These are phyloP conservation scores for Ceramica pisi DNA, from an alignment of 2,888 invertebrate species.

Conservation along the genomic window DNA sequence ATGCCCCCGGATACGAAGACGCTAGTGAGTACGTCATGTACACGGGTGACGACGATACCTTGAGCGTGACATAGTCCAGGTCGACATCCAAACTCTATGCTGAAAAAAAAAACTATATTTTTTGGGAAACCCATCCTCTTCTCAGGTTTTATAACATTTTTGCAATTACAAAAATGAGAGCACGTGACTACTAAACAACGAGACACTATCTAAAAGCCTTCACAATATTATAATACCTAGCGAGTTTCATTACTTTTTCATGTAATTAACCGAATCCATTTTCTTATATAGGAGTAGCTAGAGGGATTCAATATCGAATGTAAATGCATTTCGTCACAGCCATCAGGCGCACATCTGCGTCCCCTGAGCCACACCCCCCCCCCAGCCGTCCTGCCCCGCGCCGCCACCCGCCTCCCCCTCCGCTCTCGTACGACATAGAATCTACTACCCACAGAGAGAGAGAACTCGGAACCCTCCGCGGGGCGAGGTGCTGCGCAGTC, in stretches of 20 bases:
- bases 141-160: neutral
- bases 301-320: slow-evolving; percentile 20
- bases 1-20: neutral
- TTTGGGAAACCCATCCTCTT: no score
- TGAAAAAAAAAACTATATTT: no score
- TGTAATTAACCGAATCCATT: neutral
- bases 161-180: no score
- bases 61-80: neutral
- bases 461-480: no score
- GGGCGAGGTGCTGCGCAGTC: no score
- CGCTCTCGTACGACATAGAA: neutral
- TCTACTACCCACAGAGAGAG: no score
- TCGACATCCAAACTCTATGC: neutral
- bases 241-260: neutral
- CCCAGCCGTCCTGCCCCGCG: neutral
- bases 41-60: neutral
- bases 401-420: neutral
- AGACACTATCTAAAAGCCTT: no score
- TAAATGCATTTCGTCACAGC: slow-evolving; percentile 35
- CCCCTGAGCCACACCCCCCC: neutral
- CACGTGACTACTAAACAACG: neutral
- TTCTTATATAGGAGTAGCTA: neutral
- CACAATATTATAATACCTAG: no score
- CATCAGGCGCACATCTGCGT: slow-evolving; percentile 39
- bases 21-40: neutral